Base-by-base conservation (phyloP, 1,140 invertebrate genomes). In the Battus philenor region DNA sequence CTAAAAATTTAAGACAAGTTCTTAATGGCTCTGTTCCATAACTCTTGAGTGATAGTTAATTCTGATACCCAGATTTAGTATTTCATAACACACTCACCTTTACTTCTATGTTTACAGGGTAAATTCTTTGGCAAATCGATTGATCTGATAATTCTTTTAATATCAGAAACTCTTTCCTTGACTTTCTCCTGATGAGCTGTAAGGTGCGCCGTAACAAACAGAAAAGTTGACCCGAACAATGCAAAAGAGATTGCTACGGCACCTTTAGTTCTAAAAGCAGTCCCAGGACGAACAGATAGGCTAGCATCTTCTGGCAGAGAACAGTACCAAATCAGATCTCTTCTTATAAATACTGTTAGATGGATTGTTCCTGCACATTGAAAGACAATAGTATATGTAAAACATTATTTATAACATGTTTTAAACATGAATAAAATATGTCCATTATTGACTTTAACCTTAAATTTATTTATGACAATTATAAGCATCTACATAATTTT, bases 251-350 rank as follows among this genome's bases (percentile, higher is more conserved):
- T 91, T 0, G 93, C 95, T 9, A 98, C 91, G 7, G 95, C 96
- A 3, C 96, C 97, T 86, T 98, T 98, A 0, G 96, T 98, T 46
- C 94, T 90, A 67, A 97, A 95, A 0, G 93, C 93, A 29, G 92
- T 94, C 0, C 92, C 94, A 0, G 95, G 93, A 58, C 96, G 87
- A n/a, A 96, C 94, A 5, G 94, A 95, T 46, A 96, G 89, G 58
- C 90, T 92, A 8, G 92, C 91, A 56, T 96, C 94, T 86, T 98
- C 95, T 0, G 94, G 91, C n/a, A 94, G 89, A 65, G 91, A 97
- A 74, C 94, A 96, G 68, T 95, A 98, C 96, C 96, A 98, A 54
- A 98, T 95, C 1, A 98, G 88, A 81, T 98, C 96, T 50, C 96
- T 87, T 29, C 95, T 81, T 38, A 98, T 87, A 72, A 97, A 98